A percentile compares a stretch with the other conserved stretches of the same genome.
These are phyloP conservation scores for Megaceryle maxima DNA, from an alignment of 2,113 vertebrate species.

Conservation along the genomic window DNA sequence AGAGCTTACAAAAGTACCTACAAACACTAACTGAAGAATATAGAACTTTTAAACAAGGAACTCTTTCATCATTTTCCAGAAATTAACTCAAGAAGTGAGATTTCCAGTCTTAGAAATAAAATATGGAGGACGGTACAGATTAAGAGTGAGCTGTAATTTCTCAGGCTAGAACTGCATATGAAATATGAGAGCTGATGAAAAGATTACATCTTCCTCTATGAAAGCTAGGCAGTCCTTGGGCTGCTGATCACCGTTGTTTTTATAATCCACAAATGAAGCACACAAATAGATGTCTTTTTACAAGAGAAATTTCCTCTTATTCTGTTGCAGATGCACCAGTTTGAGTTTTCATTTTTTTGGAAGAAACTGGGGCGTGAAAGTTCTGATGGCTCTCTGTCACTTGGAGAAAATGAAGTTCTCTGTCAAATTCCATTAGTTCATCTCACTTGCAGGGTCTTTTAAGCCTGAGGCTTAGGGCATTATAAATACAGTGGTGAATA, in stretches of 20 bases:
- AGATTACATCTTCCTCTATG: background rate
- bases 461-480: background rate
- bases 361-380: background rate
- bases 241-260: background rate
- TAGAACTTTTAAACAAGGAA: background rate
- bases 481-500: conserved; percentile 43
- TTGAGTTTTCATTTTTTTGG: conserved; percentile 4
- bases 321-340: conserved; percentile 11
- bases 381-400: background rate
- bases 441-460: conserved; percentile 31
- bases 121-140: background rate
- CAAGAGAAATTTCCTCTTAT: background rate
- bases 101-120: background rate
- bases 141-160: background rate
- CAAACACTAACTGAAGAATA: background rate
- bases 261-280: background rate
- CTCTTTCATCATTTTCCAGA: background rate
- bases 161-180: background rate
- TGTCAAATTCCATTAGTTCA: conserved; percentile 55
- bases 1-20: background rate
- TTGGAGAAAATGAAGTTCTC: conserved; percentile 21
- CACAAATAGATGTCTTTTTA: background rate
- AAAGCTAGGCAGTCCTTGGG: background rate
- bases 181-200: background rate
- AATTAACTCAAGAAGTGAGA: background rate